Conservation (phyloP, 2,113 vertebrate genomes). For the Parus major region DNA sequence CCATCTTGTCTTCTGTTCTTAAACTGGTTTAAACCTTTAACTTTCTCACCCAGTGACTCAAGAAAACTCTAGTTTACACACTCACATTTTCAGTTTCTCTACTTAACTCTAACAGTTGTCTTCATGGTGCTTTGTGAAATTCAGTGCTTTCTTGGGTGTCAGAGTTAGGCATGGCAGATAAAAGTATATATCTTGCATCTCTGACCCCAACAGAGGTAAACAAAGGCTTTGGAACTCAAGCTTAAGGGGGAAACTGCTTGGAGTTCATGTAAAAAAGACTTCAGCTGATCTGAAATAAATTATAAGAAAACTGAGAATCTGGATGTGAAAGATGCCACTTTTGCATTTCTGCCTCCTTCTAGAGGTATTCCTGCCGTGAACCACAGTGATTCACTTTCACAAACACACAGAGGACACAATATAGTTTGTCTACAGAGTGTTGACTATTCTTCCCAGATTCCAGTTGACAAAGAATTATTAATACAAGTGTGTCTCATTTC, state of each 20-base stretch:
- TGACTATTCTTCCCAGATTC: background rate
- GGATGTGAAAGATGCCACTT: background rate
- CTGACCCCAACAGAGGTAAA: background rate
- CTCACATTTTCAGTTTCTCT: no score
- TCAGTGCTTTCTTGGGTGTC: no score
- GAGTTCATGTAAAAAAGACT: rapidly evolving
- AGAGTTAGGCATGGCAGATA: no score
- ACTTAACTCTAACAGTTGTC: no score
- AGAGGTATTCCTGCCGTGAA: background rate
- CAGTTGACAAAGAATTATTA: background rate
- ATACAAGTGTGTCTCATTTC: background rate
- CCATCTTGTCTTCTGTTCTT: no score
- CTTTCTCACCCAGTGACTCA: no score
- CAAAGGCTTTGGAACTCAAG: background rate
- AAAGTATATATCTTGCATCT: no score
- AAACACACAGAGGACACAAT: background rate
- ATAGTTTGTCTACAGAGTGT: background rate
- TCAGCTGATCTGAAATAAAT: background rate
- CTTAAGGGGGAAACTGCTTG: background rate
- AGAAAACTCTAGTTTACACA: no score
- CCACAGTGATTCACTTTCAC: background rate
- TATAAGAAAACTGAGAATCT: background rate
- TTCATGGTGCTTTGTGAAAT: no score
- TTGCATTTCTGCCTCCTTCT: background rate
- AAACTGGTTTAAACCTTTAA: no score